phyloP scores from a whole-genome alignment of 1,140 invertebrate genomes.

The Drosophila nikananu region DNA sequence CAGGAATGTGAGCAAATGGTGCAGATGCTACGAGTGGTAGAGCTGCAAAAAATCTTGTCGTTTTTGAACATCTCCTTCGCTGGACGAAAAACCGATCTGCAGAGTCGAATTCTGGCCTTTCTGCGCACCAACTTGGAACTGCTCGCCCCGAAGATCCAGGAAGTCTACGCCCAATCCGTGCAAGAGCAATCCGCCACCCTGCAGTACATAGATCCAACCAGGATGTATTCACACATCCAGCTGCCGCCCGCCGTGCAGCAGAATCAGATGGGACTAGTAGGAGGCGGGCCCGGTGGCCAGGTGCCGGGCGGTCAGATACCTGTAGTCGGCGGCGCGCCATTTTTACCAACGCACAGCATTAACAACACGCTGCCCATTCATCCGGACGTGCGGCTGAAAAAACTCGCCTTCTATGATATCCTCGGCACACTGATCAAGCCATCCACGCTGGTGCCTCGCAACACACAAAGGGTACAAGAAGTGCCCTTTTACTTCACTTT shows the following conservation, averaged over 20 bases:
- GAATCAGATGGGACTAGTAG: slow-evolving; percentile 70
- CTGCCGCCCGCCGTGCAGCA: slow-evolving; percentile 72
- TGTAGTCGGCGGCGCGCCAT: slow-evolving; percentile 62
- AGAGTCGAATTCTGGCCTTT: slow-evolving; percentile 92
- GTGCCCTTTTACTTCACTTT: slow-evolving; percentile 95
- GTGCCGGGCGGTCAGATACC: slow-evolving; percentile 61
- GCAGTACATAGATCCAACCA: slow-evolving; percentile 75
- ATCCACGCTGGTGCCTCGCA: slow-evolving; percentile 92
- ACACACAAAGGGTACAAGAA: slow-evolving; percentile 92
- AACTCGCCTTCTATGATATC: slow-evolving; percentile 96
- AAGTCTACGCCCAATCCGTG: slow-evolving; percentile 89
- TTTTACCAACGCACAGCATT: slow-evolving; percentile 71
- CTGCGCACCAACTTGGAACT: slow-evolving; percentile 90
- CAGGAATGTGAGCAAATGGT: slow-evolving; percentile 91
- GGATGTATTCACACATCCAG: slow-evolving; percentile 85
- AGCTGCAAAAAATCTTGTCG: slow-evolving; percentile 92
- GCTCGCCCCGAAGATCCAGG: slow-evolving; percentile 92
- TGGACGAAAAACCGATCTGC: slow-evolving; percentile 94
- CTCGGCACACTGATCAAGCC: slow-evolving; percentile 95
- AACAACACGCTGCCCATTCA: slow-evolving; percentile 90
- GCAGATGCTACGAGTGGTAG: slow-evolving; percentile 93
- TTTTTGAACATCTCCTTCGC: slow-evolving; percentile 94
- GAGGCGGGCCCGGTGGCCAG: slow-evolving; percentile 59
- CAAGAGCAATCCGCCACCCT: slow-evolving; percentile 80
- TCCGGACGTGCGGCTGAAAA: slow-evolving; percentile 96